Percentiles rank a stretch among this genome's conserved stretches.
phyloP scores from a whole-genome alignment of 2,797 vertebrate species.

The Chaetodon trifasciatus region DNA sequence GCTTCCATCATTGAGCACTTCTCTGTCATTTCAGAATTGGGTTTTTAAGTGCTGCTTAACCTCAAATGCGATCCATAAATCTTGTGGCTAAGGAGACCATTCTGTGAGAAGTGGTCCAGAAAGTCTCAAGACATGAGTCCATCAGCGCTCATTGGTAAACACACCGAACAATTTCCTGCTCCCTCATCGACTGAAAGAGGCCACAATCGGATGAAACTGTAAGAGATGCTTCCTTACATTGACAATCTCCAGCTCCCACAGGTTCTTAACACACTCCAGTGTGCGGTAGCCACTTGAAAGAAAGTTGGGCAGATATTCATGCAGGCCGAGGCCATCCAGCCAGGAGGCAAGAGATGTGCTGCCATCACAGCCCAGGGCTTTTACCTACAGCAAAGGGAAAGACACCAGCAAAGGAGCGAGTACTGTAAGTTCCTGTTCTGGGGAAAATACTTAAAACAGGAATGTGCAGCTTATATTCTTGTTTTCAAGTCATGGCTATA shows the following conservation, averaged over 20 bases:
- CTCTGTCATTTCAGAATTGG: constrained; percentile 17
- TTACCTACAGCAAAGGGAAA: constrained; percentile 84
- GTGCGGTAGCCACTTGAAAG: constrained; percentile 96
- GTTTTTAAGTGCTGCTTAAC: constrained; percentile 31
- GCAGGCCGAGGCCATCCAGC: constrained; percentile 94
- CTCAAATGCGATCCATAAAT: background rate
- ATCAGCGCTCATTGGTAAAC: background rate
- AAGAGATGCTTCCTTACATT: constrained; percentile 87
- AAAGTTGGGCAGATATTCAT: constrained; percentile 97
- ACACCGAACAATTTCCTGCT: background rate
- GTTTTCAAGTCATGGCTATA: background rate
- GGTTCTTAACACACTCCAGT: constrained; percentile 96
- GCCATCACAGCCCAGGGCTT: constrained; percentile 93
- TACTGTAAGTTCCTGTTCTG: background rate
- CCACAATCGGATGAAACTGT: background rate
- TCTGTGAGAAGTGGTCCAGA: background rate
- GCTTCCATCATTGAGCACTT: constrained; percentile 4
- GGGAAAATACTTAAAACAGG: background rate
- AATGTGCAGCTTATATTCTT: no score
- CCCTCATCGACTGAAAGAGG: background rate
- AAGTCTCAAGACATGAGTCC: background rate
- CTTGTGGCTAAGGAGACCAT: constrained; percentile 4
- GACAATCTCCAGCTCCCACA: constrained; percentile 99
- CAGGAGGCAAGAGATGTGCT: constrained; percentile 92
- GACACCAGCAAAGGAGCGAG: background rate